Evolutionary conservation across 2,113 vertebrate genomes (phyloP), one percentile per base, ranked within the genome.

Genomic region (Elephas maximus): DNA sequence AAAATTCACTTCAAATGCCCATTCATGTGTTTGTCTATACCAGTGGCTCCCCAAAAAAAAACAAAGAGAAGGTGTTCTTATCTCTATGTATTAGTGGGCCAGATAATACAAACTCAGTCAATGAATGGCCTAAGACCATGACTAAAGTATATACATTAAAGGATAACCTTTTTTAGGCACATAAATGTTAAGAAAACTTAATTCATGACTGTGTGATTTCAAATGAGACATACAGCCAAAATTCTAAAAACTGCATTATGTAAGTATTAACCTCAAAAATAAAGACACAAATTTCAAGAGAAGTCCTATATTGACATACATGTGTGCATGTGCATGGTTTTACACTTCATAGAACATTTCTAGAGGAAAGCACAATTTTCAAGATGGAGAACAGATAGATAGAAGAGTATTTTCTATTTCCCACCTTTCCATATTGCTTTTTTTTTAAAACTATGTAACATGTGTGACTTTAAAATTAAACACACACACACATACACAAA

Each of bases 91-190:
- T 65, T 20, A 41, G 37, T 18, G 62, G 51, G 48, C 41, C 77
- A 76, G 6, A 24, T 8, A 82, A 17, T 63, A 78, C 78, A 67
- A 96, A 97, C 30, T 89, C 28, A 91, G 37, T 90, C 71, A 96
- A 3, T 73, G 77, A 78, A 6, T 78, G 62, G 79, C 51, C 41
- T 93, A 77, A 51, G 21, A 60, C 62, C 74, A 79, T 23, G 17
- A 95, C 85, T 78, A 93, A 86, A 93, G 65, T 81, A 95, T 96
- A 95, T 51, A 81, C 41, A 84, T 69, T 95, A 48, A 90, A 97
- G 73, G 90, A 86, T 65, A 90, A 92, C 17, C 45, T 95, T 96
- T 95, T 44, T 24, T 33, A 95, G 77, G 41, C 0, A 57, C 18
- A 90, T 88, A 96, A 91, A 84, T 69, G 65, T 79, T 95, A 95